Base-by-base conservation (phyloP, 2,888 invertebrate species). In the Smittia sp. region DNA sequence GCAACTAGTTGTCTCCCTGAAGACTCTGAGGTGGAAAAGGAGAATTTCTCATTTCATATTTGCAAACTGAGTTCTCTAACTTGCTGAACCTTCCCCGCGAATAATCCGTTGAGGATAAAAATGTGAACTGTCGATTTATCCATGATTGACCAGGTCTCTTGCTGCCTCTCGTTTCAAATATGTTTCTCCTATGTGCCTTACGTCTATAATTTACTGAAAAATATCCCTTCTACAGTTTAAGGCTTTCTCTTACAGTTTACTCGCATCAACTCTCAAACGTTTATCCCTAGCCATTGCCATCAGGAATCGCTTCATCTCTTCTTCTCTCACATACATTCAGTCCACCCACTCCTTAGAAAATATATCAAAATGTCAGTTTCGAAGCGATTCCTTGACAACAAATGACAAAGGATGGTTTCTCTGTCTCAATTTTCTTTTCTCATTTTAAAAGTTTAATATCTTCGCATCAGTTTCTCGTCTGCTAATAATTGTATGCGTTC, bases 401-500 rank as follows among this genome's bases (percentile, higher is more conserved):
- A 32, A 32, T 32, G 32, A 46, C 15, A n/a, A n/a, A 46, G 11
- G 46, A 46, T 13, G n/a, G 11, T 11, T 11, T 15, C 46, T 2
- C 15, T 13, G 46, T 11, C 15, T 7, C 46, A 46, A 46, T n/a
- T 11, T 46, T 3, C 2, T 13, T n/a, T 38, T 58, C 20, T 58
- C 58, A 15, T 58, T 58, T 58, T 6, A 32, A 32, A 32, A 32
- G 32, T 32, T 32, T 58, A 22, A 22, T 58, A 20, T 58, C 22
- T 58, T 58, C 22, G 58, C 58, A 11, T 18, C 9, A 18, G 18
- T 58, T 18, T 58, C 20, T 20, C 9, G 18, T 52, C 52, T 27
- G 69, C 52, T 69, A 54, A 25, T 69, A 69, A 69, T 72, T 72
- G 72, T 72, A 72, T 72, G 62, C 32, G 58, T 32, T 58, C 13